Base-by-base conservation (phyloP, 1,140 invertebrate species). In the Aphelinus atriplicis region DNA sequence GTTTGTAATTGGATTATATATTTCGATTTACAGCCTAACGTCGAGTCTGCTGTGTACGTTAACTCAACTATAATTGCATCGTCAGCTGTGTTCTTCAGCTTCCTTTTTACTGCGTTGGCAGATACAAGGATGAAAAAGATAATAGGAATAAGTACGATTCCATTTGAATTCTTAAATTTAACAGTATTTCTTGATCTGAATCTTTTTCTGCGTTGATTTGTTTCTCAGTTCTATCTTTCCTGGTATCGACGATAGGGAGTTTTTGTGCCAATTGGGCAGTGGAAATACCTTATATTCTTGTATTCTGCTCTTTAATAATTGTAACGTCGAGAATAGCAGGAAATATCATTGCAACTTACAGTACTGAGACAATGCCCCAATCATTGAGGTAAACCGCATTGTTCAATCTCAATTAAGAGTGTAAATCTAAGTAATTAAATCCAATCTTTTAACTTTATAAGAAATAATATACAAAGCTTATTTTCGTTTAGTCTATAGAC, bases 251-350 rank as follows among this genome's bases (percentile, higher is more conserved):
- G 78, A 64, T 79, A 60, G 81, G 83, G 77, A 80, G 81, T 79
- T 84, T 87, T 48, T 84, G 80, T 68, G 78, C 80, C 72, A 86
- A 85, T 80, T 86, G 84, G 84, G 82, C 78, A 45, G 80, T 85
- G 71, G 74, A 80, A 73, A 79, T 84, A 58, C 83, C 82, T 72
- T 83, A 84, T 69, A 85, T 85, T 79, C 79, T 86, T 76, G 81
- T 78, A 6, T 66, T 85, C 66, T 81, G 81, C 46, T 58, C 84
- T 47, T 69, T 77, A 56, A 80, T 85, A 69, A 84, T 85, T 65
- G 84, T 86, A 60, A 80, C 80, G 67, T 80, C 80, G 50, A 83
- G 84, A 79, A 83, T 85, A 79, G 77, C 85, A 57, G 73, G 77
- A 74, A 84, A 84, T 73, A 79, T 81, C 73, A 78, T 84, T 78